A percentile compares a stretch with the other conserved stretches of the same genome.
These are phyloP conservation scores for Oncorhynchus keta DNA, from an alignment of 2,113 vertebrate genomes.

Conservation along the genomic window DNA sequence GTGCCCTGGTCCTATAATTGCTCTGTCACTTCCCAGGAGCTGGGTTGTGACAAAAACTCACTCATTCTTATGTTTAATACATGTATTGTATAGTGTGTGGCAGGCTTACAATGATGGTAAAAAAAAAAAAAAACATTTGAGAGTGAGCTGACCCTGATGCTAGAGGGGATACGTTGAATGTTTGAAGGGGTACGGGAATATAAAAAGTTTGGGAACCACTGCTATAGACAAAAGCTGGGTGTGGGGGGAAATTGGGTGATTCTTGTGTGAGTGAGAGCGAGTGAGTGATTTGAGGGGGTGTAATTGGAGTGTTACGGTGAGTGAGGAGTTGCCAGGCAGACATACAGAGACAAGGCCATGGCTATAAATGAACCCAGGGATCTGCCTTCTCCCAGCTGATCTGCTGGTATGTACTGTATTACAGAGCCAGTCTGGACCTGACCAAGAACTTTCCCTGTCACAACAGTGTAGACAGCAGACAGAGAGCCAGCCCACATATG, in stretches of 20 bases:
- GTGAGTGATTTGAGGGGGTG: slow-evolving; percentile 24
- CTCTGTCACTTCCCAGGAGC: no score
- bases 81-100: no score
- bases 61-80: no score
- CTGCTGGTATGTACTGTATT: slow-evolving; percentile 79
- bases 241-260: background rate
- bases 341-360: slow-evolving; percentile 74
- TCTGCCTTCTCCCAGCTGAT: slow-evolving; percentile 79
- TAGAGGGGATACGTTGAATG: no score
- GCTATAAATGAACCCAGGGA: slow-evolving; percentile 79
- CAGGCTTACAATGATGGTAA: no score
- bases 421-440: slow-evolving; percentile 78
- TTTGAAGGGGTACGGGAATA: no score
- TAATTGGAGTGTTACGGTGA: slow-evolving; percentile 53
- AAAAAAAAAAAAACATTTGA: no score
- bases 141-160: no score
- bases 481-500: background rate
- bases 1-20: no score
- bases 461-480: slow-evolving; percentile 43
- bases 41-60: no score
- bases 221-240: background rate
- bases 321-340: slow-evolving; percentile 79
- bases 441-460: slow-evolving; percentile 68
- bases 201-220: no score
- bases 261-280: background rate